Base-by-base conservation (phyloP, 2,797 vertebrate genomes). In the Paedocypris micromegethes region DNA sequence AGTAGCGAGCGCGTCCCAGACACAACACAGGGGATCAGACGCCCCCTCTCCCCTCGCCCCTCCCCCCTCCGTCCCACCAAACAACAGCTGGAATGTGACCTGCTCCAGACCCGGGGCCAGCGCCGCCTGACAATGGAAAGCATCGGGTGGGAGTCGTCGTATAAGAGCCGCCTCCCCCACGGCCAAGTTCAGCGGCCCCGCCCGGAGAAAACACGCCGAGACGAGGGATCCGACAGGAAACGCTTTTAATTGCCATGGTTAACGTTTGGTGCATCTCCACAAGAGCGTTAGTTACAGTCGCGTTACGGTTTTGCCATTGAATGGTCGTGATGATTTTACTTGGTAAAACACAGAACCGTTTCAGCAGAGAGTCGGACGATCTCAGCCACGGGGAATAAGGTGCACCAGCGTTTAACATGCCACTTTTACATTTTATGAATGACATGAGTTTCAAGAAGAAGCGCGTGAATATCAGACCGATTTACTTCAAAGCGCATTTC, bases 21-120 rank as follows among this genome's bases (percentile, higher is more conserved):
- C 89, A 90, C 87, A 91, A 91, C 89, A 90, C 84, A 87, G 81
- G 59, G 83, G 88, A 78, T 86, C 72, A 73, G 74, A 76, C 74
- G 70, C 64, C 75, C 73, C 64, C 77, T 49, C 42, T 44, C 54
- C 67, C 70, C 68, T 53, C 83, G 78, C 75, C 70, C 77, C 87
- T 79, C 87, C 66, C 79, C 81, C 64, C 85, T 86, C 23, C 23
- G 23, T 82, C 83, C 79, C 73, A 70, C 73, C 73, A 67, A 47
- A 81, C 79, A 86, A 85, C 87, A 90, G 88, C 88, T 87, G 88
- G 90, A 91, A 91, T 91, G 89, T 90, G 89, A 89, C 88, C 88
- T 83, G 88, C 79, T 86, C 82, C 81, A 86, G 71, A 83, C 80
- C 80, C 79, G 83, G 83, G 84, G 80, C 81, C 79, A 82, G 84